phyloP scores from a whole-genome alignment of 2,888 invertebrate genomes.

The Nomada hirtipes region DNA sequence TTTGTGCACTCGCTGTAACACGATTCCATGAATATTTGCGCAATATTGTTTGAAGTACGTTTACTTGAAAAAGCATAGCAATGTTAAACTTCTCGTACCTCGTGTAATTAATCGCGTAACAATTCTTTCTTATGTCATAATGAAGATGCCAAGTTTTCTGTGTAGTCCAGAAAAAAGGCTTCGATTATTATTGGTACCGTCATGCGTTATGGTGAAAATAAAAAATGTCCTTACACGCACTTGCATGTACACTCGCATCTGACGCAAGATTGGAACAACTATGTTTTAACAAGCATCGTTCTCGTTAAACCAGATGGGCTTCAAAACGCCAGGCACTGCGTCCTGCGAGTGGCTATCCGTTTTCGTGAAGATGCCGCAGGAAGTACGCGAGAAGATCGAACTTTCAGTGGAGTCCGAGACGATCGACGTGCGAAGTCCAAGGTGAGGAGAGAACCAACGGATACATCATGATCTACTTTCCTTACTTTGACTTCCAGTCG shows the following conservation, averaged over 20 bases:
- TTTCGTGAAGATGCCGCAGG: constrained; percentile 90
- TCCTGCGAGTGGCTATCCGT: constrained; percentile 96
- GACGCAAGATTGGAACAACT: too few species aligned
- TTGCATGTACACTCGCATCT: too few species aligned
- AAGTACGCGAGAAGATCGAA: constrained; percentile 90
- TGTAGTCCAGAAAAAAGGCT: too few species aligned
- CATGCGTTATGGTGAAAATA: too few species aligned
- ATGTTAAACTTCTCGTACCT: too few species aligned
- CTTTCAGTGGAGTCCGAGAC: constrained; percentile 86
- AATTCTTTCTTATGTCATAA: too few species aligned
- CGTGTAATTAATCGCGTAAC: too few species aligned
- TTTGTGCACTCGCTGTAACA: background rate
- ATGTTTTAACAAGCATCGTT: constrained; percentile 18
- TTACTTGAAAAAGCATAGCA: too few species aligned
- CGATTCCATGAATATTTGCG: background rate
- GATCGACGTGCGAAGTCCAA: constrained; percentile 81
- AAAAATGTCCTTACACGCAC: too few species aligned
- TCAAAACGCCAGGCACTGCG: constrained; percentile 91
- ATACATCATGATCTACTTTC: constrained; percentile 39
- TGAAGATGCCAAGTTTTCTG: too few species aligned
- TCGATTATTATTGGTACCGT: too few species aligned
- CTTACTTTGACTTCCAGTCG: constrained; percentile 36
- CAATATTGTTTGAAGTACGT: too few species aligned
- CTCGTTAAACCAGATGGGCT: constrained; percentile 88
- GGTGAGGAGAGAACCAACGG: constrained; percentile 66